These are phyloP conservation scores for Lamellibrachia columna DNA, from an alignment of 2,888 invertebrate species.

Conservation along the genomic window DNA sequence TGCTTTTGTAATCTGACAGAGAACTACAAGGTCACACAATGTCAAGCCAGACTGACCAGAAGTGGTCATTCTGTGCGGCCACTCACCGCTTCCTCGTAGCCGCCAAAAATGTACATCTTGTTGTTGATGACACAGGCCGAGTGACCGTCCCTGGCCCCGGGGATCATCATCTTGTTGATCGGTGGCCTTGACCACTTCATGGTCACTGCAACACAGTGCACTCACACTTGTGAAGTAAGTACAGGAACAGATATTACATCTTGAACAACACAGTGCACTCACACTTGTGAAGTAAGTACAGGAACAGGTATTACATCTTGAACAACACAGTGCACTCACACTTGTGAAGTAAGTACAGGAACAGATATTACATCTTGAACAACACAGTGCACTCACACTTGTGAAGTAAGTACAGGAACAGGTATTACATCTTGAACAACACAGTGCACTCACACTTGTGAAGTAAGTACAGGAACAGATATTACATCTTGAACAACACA, in stretches of 20 bases:
- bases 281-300: neutral
- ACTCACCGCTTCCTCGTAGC: slow-evolving; percentile 81
- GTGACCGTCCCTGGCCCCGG: slow-evolving; percentile 89
- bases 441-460: neutral
- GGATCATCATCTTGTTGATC: slow-evolving; percentile 73
- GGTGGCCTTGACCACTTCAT: slow-evolving; percentile 61
- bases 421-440: neutral
- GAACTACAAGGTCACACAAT: neutral
- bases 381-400: neutral
- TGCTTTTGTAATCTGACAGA: too few species aligned
- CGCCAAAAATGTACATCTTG: slow-evolving; percentile 89
- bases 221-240: neutral
- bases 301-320: neutral
- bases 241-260: neutral
- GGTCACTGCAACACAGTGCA: slow-evolving; percentile 24
- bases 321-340: neutral
- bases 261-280: neutral
- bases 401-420: neutral
- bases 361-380: neutral
- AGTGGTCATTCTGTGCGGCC: neutral
- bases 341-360: neutral
- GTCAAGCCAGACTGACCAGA: neutral
- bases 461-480: neutral
- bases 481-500: neutral
- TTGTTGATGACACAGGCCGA: slow-evolving; percentile 83